Evolutionary conservation across 2,797 vertebrate genomes (phyloP).

Genomic region (Lates japonicus): DNA sequence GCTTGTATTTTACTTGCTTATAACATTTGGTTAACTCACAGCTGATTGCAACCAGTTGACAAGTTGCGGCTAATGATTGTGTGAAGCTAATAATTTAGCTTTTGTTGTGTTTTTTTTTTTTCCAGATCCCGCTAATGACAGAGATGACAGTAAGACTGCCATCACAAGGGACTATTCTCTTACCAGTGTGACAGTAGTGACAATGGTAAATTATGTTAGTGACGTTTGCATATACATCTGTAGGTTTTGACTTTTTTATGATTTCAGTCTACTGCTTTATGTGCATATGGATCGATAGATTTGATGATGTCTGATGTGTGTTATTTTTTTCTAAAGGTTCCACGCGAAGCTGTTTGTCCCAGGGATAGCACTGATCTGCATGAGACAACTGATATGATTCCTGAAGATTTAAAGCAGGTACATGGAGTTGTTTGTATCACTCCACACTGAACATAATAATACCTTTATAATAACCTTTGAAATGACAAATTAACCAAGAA

Average conservation of each 20-base stretch:
- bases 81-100: background rate
- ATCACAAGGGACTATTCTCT: background rate
- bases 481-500: background rate
- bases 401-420: slow-evolving; percentile 39
- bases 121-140: slow-evolving; percentile 31
- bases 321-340: slow-evolving; percentile 33
- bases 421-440: background rate
- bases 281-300: background rate
- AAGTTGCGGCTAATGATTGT: background rate
- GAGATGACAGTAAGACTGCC: background rate
- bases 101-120: slow-evolving; percentile 7
- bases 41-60: background rate
- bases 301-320: slow-evolving; percentile 8
- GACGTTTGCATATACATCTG: background rate
- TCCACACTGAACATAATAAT: background rate
- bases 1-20: background rate
- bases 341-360: background rate
- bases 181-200: slow-evolving; percentile 23
- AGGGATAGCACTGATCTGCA: background rate
- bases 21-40: background rate
- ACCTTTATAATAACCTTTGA: background rate
- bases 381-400: background rate
- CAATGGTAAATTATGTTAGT: slow-evolving; percentile 56
- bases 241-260: background rate
- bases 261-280: background rate